Conservation (phyloP, 2,888 invertebrate genomes). For the Pristionchus mayeri region DNA sequence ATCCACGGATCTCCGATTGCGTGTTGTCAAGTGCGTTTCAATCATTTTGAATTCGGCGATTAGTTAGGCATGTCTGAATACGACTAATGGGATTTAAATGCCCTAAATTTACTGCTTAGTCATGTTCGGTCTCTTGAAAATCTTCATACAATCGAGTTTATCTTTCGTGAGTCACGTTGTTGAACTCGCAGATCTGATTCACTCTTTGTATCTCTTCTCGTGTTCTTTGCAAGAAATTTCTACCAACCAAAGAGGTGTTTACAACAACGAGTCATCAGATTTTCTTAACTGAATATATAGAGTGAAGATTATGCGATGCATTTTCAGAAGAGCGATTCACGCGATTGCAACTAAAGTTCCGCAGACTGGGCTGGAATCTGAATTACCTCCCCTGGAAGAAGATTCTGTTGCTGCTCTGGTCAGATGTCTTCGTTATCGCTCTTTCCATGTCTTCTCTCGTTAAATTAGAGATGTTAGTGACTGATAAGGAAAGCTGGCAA, state of each 20-base stretch:
- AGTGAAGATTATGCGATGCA: neutral
- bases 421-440: neutral
- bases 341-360: neutral
- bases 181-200: slow-evolving; percentile 13
- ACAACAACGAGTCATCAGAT: neutral
- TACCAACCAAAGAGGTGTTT: neutral
- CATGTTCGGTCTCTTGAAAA: neutral
- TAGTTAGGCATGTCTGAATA: too few species aligned
- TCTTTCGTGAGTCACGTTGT: neutral
- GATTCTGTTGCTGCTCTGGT: slow-evolving; percentile 10
- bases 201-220: neutral
- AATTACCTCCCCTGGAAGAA: neutral
- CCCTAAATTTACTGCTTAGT: neutral
- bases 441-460: neutral
- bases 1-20: slow-evolving; percentile 16
- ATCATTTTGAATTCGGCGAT: neutral
- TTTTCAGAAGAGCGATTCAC: neutral
- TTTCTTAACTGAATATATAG: neutral
- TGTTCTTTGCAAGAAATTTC: neutral
- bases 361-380: neutral
- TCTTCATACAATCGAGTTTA: neutral
- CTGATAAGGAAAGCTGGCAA: too few species aligned
- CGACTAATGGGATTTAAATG: neutral
- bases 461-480: neutral
- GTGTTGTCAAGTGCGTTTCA: slow-evolving; percentile 35